These are phyloP conservation scores for Coelopa pilipes DNA, from an alignment of 2,888 invertebrate genomes.

Conservation along the genomic window DNA sequence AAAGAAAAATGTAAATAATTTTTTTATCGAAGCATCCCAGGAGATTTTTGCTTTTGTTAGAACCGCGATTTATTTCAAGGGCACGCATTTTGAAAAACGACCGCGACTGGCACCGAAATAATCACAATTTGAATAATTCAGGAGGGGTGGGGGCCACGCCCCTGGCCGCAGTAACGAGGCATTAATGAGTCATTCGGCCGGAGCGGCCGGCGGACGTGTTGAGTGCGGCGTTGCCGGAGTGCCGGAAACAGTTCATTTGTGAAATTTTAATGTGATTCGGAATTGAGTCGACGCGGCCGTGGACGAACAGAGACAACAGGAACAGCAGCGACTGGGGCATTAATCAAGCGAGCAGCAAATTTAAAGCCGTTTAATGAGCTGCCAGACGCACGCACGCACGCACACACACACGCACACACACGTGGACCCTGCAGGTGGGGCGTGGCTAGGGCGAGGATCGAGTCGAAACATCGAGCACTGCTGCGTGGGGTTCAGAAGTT, in stretches of 20 bases:
- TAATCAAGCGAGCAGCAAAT: conserved; percentile 1
- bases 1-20: background rate
- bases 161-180: background rate
- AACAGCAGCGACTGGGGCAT: background rate
- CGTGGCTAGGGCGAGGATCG: background rate
- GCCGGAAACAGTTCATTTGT: background rate
- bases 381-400: background rate
- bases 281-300: too few relatives aligned
- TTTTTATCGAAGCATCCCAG: background rate
- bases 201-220: background rate
- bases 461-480: too few relatives aligned
- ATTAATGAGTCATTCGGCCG: conserved; percentile 6
- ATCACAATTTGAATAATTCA: too few relatives aligned
- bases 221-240: background rate
- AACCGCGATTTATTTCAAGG: too few relatives aligned
- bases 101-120: too few relatives aligned
- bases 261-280: background rate
- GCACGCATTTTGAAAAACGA: too few relatives aligned
- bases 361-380: background rate
- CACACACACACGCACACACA: background rate
- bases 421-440: background rate
- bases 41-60: background rate
- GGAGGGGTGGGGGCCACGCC: too few relatives aligned
- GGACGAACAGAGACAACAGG: background rate
- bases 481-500: conserved; percentile 6